phyloP scores from a whole-genome alignment of 2,113 vertebrate species.

The Anthoscopus minutus region DNA sequence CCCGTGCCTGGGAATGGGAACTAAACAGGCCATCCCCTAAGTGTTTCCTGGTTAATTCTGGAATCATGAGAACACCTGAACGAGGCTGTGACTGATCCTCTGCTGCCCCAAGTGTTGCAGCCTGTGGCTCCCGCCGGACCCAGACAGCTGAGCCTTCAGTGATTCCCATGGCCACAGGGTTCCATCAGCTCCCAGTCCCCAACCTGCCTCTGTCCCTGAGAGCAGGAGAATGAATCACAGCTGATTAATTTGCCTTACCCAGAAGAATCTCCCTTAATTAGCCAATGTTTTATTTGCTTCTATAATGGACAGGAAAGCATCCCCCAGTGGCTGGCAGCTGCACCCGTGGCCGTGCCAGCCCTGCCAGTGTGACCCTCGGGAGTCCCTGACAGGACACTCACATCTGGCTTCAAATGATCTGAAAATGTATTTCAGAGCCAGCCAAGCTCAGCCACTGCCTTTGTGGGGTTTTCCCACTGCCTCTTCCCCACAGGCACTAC shows the following conservation, averaged over 20 bases:
- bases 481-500: background rate
- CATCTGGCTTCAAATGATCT: background rate
- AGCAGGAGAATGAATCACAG: background rate
- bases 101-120: background rate
- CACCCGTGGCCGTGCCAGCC: background rate
- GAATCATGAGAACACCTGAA: background rate
- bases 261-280: constrained; percentile 12
- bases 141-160: accelerated
- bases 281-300: background rate
- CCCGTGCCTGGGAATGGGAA: background rate
- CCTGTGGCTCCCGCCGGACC: accelerated
- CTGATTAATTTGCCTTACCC: background rate
- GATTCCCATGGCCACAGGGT: background rate
- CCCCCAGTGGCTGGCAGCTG: background rate
- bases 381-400: background rate
- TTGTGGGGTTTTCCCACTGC: background rate
- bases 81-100: background rate
- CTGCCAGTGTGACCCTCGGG: background rate
- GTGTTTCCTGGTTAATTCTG: background rate
- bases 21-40: accelerated
- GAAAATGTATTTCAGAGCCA: background rate
- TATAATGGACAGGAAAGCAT: background rate
- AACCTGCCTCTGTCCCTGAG: background rate
- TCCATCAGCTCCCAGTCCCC: background rate
- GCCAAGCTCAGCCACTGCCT: accelerated